These are phyloP conservation scores for Halotydeus destructor DNA, from an alignment of 1,140 invertebrate genomes.

Conservation along the genomic window DNA sequence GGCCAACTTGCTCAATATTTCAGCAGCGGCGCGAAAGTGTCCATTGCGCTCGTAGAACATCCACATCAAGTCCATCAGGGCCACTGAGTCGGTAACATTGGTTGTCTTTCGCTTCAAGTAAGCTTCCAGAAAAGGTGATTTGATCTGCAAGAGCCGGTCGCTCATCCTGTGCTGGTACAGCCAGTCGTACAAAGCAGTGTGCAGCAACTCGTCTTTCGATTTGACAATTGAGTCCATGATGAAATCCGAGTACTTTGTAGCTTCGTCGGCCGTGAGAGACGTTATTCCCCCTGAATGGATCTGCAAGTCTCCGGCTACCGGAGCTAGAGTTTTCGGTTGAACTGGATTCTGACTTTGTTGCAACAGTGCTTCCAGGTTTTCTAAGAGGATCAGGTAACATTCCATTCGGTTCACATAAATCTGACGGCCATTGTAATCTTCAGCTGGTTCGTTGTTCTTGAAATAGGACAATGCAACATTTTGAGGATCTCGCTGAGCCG, in stretches of 20 bases:
- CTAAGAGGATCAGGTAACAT: constrained; percentile 65
- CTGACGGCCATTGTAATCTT: constrained; percentile 6
- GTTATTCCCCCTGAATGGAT: neutral
- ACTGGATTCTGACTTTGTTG: constrained; percentile 20
- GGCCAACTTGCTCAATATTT: constrained; percentile 66
- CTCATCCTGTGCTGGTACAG: constrained; percentile 52
- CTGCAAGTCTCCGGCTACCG: too few relatives aligned
- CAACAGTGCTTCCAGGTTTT: constrained; percentile 54
- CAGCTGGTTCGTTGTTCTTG: constrained; percentile 22
- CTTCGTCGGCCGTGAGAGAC: constrained; percentile 15
- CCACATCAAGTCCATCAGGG: constrained; percentile 71
- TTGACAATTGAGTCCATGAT: constrained; percentile 27
- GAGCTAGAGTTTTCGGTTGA: too few relatives aligned
- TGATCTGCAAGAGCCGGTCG: constrained; percentile 47
- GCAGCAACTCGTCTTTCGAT: constrained; percentile 60
- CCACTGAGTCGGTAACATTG: constrained; percentile 23
- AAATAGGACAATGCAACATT: constrained; percentile 72
- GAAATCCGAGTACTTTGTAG: constrained; percentile 20
- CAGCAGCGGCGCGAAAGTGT: constrained; percentile 77
- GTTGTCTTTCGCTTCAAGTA: constrained; percentile 43
- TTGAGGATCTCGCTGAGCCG: constrained; percentile 63
- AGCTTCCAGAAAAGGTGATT: constrained; percentile 53
- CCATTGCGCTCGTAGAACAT: constrained; percentile 81
- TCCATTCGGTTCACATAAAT: constrained; percentile 38
- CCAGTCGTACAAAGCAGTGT: constrained; percentile 82